Conservation (phyloP, 2,113 vertebrate species). For the Tylochromis polylepis region DNA sequence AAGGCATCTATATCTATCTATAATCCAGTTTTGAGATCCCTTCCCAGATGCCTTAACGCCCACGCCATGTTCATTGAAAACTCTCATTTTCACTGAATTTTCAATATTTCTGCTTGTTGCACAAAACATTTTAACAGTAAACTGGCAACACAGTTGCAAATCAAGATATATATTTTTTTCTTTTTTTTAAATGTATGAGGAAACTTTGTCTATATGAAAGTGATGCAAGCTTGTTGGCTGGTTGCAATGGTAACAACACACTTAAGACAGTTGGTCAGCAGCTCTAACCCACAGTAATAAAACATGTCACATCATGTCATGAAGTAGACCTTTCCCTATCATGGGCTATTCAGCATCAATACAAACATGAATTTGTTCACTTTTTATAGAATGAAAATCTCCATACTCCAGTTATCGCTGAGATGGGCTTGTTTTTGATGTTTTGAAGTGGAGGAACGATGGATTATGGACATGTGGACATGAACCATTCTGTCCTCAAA, state of each 20-base stretch:
- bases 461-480: not conserved
- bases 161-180: constrained; percentile 15
- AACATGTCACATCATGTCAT: not conserved
- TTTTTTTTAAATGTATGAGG: not conserved
- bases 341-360: not conserved
- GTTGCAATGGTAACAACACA: not conserved
- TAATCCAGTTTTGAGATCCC: no score
- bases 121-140: not conserved
- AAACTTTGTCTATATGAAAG: not conserved
- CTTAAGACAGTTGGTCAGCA: not conserved
- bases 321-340: not conserved
- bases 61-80: not conserved
- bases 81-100: no score
- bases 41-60: no score
- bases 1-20: no score
- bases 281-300: not conserved
- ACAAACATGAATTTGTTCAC: not conserved
- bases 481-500: not conserved
- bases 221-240: not conserved
- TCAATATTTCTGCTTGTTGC: constrained; percentile 14
- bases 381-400: not conserved
- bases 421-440: not conserved
- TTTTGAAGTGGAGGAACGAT: not conserved
- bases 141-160: constrained; percentile 8
- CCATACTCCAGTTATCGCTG: not conserved